phyloP scores from a whole-genome alignment of 2,797 vertebrate genomes.

The Neostethus bicornis region DNA sequence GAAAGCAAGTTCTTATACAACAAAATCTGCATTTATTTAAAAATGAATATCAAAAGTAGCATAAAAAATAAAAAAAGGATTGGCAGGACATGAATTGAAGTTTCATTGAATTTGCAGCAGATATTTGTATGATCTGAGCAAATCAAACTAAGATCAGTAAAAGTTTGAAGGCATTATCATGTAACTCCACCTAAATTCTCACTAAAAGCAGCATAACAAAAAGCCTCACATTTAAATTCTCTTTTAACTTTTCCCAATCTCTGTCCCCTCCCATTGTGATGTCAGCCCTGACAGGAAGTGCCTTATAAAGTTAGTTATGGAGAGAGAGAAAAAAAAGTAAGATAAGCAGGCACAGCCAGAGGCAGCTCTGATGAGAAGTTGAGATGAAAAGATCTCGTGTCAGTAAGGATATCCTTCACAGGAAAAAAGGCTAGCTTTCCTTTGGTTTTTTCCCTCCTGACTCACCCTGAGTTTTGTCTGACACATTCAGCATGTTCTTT shows the following conservation, averaged over 20 bases:
- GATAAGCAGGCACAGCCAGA: constrained; percentile 50
- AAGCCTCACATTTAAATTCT: constrained; percentile 29
- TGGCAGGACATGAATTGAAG: not conserved
- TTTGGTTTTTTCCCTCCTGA: constrained; percentile 39
- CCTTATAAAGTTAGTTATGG: constrained; percentile 78
- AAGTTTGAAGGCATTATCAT: not conserved
- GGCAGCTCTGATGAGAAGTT: constrained; percentile 43
- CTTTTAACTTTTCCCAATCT: constrained; percentile 42
- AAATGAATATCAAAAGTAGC: not conserved
- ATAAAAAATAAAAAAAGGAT: no score
- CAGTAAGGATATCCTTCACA: constrained; percentile 42
- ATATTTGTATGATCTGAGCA: not conserved
- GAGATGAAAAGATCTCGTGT: constrained; percentile 49
- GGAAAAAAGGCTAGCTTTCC: constrained; percentile 29
- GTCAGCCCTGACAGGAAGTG: constrained; percentile 79
- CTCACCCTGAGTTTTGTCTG: constrained; percentile 35
- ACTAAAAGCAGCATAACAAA: constrained; percentile 31
- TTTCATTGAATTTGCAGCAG: not conserved
- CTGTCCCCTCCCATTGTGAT: constrained; percentile 54
- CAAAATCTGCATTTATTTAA: constrained; percentile 18
- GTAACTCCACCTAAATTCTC: constrained; percentile 9
- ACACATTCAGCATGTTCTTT: constrained; percentile 7
- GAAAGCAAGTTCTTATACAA: constrained; percentile 12
- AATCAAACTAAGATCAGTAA: constrained; percentile 1
- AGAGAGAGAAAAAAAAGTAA: constrained; percentile 21